phyloP scores from a whole-genome alignment of 2,888 invertebrate species.

The Himalopsyche kuldschensis region DNA sequence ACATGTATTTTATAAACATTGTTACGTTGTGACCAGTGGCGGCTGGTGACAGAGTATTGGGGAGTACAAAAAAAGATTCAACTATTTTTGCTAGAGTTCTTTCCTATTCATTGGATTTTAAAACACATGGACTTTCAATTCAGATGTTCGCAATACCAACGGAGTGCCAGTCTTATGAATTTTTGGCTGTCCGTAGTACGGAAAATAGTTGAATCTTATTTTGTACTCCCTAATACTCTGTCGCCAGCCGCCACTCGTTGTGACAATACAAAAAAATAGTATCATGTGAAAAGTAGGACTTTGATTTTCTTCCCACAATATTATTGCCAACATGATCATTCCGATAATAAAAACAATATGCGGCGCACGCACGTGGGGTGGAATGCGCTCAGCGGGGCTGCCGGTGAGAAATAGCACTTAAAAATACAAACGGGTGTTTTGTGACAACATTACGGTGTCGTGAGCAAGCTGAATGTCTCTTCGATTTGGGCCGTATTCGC shows the following conservation, averaged over 20 bases:
- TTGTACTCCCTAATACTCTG: no score
- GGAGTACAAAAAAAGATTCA: no score
- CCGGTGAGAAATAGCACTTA: background rate
- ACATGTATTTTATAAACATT: no score
- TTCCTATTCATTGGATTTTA: no score
- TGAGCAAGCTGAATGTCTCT: background rate
- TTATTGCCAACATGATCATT: background rate
- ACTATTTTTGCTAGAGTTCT: no score
- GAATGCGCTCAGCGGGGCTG: background rate
- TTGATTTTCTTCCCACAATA: background rate
- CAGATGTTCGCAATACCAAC: no score
- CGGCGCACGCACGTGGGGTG: background rate
- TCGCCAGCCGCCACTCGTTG: no score
- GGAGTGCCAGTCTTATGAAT: no score
- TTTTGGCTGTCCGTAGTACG: no score
- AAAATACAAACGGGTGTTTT: slow-evolving; percentile 6
- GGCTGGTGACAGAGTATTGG: no score
- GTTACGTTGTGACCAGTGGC: background rate
- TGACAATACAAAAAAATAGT: background rate
- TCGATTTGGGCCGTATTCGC: background rate
- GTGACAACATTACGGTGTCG: background rate
- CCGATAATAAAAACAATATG: background rate
- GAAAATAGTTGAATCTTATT: no score
- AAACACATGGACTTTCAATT: no score
- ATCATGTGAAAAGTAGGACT: background rate